Base-by-base conservation (phyloP, 2,797 vertebrate genomes). In the Rhinogobio ventralis region DNA sequence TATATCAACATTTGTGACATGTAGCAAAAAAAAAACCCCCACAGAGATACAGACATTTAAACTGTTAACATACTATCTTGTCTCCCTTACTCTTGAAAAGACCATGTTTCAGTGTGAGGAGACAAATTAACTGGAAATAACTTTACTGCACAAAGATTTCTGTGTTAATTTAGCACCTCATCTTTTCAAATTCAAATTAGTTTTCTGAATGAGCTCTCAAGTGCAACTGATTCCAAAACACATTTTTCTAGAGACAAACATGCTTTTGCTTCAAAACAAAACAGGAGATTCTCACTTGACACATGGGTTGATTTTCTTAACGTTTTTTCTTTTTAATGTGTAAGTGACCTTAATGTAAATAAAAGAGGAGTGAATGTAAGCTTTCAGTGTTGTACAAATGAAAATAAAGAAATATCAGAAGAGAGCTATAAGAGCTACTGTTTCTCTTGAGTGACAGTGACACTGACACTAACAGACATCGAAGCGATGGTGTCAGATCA, bases 401-500 rank as follows among this genome's bases (percentile, higher is more conserved):
- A 64, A 74, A 64, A 74, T 1, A 74, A 73, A 51, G 49, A 78
- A 76, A 80, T 20, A 66, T 62, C 57, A 55, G 39, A 55, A 79
- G 66, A 79, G 23, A 73, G 66, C 57, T 64, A 25, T 30, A 46
- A 57, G 60, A 75, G 64, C 11, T 49, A 6, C 30, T 55, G 36
- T 83, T 84, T 84, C 82, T 17, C 86, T 75, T 46, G 81, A 87
- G 28, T 81, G 84, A 87, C 78, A 84, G 55, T 87, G 85, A 84
- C 84, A 84, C 25, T 84, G 66, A 88, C 72, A 84, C 71, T 68
- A 85, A 64, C 78, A 86, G 85, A 88, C 82, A 81, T 73, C 82
- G 69, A 78, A 79, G 83, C 28, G 67, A 84, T 84, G 83, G 84
- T 84, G 83, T 87, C 83, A 86, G 3, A 49, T 87, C 25, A 72